Conservation (phyloP, 2,888 invertebrate genomes). For the Heteromyza rotundicornis region DNA sequence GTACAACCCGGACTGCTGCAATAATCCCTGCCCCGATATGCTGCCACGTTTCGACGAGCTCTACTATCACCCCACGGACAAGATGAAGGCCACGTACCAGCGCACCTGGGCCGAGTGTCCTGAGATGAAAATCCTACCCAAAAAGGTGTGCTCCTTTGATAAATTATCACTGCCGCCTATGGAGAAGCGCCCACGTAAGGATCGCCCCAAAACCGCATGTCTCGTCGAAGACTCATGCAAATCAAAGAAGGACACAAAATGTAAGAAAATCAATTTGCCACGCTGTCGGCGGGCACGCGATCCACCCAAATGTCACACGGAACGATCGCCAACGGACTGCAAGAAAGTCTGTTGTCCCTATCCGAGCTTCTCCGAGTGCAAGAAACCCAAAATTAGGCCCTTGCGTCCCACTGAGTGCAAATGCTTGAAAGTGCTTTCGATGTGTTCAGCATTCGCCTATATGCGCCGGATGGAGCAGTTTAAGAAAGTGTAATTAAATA, state of each 20-base stretch:
- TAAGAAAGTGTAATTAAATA: no score
- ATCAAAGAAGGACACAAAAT: background rate
- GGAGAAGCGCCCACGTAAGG: conserved; percentile 20
- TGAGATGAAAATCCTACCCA: conserved; percentile 37
- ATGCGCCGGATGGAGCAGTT: no score
- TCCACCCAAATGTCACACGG: conserved; percentile 13
- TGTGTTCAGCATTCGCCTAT: no score
- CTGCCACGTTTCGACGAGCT: conserved; percentile 48
- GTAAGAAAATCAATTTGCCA: conserved; percentile 16
- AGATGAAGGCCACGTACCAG: conserved; percentile 49
- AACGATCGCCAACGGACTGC: conserved; percentile 12
- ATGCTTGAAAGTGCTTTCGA: conserved; percentile 35
- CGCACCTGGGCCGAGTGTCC: conserved; percentile 58
- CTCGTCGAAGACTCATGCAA: background rate
- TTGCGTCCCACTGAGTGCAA: conserved; percentile 36
- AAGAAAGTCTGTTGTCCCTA: conserved; percentile 36
- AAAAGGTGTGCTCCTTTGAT: conserved; percentile 42
- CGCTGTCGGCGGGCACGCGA: conserved; percentile 10
- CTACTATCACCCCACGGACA: conserved; percentile 51
- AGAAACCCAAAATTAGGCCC: conserved; percentile 13
- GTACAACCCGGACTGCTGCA: conserved; percentile 44
- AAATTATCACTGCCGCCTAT: conserved; percentile 31
- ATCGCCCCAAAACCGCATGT: conserved; percentile 9
- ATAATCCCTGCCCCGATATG: conserved; percentile 34
- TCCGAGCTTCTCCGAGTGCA: conserved; percentile 41